Percentiles rank a stretch among this genome's conserved stretches.
Conservation (phyloP, 2,797 vertebrate species). For the Champsocephalus esox region DNA sequence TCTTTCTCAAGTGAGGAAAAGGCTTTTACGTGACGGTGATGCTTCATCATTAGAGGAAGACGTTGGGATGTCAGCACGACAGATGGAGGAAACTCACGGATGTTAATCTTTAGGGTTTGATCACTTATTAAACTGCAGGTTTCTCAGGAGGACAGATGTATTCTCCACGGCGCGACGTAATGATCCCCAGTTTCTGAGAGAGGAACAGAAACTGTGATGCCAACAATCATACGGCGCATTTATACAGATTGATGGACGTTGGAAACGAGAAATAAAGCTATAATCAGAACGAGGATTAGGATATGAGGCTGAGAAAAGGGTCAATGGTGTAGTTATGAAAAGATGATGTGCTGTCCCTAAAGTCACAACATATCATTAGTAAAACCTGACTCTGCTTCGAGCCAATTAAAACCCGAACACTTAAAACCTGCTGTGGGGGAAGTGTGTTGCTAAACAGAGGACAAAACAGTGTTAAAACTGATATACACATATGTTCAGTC, state of each 20-base stretch:
- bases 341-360: conserved; percentile 14
- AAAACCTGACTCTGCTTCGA: conserved; percentile 15
- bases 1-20: not conserved
- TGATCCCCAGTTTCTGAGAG: not conserved
- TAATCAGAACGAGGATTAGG: not conserved
- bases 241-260: no score
- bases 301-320: not conserved
- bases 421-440: no score
- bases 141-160: not conserved
- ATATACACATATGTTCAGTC: no score
- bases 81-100: conserved; percentile 19
- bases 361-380: conserved; percentile 2
- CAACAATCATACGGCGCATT: not conserved
- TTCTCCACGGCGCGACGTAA: conserved; percentile 6
- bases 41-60: conserved; percentile 13
- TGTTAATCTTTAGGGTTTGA: conserved; percentile 7
- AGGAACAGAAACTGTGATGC: not conserved
- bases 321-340: conserved; percentile 1
- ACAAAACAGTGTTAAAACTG: no score
- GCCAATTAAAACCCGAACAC: not conserved
- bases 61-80: not conserved
- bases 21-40: not conserved
- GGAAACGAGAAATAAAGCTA: not conserved
- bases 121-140: not conserved
- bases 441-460: no score